phyloP scores from a whole-genome alignment of 2,888 invertebrate species.

The Linnaemya tessellans region DNA sequence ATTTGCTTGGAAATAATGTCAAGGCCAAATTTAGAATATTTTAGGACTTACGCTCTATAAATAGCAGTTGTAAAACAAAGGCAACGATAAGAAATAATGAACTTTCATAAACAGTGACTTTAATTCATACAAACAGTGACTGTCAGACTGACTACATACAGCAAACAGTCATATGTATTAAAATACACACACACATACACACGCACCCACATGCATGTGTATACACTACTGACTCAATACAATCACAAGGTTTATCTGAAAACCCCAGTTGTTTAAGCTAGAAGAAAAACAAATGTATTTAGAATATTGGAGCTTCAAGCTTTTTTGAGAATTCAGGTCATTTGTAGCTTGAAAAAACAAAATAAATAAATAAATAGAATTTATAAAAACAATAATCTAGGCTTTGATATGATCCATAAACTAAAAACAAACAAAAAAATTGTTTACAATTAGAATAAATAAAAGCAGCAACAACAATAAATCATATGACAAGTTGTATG shows the following conservation, averaged over 20 bases:
- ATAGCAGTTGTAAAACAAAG: conserved; percentile 17
- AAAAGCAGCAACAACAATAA: conserved; percentile 50
- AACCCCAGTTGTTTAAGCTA: conserved; percentile 35
- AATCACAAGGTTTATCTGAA: conserved; percentile 56
- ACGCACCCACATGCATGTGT: too few relatives aligned
- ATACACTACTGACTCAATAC: conserved; percentile 17
- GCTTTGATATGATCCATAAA: conserved; percentile 67
- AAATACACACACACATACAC: too few relatives aligned
- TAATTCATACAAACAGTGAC: conserved; percentile 6
- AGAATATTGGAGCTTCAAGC: conserved; percentile 57
- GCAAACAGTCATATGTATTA: too few relatives aligned
- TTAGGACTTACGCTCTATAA: conserved; percentile 31
- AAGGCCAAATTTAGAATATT: conserved; percentile 43
- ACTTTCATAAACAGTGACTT: conserved; percentile 33
- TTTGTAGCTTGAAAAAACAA: conserved; percentile 51
- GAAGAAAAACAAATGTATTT: conserved; percentile 44
- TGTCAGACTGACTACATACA: not conserved
- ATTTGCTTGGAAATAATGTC: conserved; percentile 36
- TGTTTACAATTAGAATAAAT: conserved; percentile 67
- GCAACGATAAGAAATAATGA: conserved; percentile 40
- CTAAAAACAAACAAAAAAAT: conserved; percentile 57
- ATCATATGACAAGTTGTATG: conserved; percentile 53
- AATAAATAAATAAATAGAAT: conserved; percentile 21
- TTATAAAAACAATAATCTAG: conserved; percentile 57
- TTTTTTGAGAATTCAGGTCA: conserved; percentile 67